Conservation (phyloP, 2,888 invertebrate species). For the Julus scandinavius region DNA sequence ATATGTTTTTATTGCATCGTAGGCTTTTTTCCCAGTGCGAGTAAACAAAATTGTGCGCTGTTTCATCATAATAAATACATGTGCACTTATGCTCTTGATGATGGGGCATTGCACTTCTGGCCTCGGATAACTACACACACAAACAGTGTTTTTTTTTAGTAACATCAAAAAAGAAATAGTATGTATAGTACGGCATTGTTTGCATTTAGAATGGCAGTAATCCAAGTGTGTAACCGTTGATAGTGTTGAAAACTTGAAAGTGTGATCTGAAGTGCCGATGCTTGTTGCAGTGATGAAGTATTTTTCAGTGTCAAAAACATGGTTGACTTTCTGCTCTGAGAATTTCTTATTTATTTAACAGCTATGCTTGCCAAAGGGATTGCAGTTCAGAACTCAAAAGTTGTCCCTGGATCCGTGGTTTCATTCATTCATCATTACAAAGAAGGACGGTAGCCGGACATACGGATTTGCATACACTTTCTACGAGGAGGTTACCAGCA, state of each 20-base stretch:
- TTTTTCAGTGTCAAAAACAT: no score
- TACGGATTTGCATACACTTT: constrained; percentile 96
- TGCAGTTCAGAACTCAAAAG: constrained; percentile 94
- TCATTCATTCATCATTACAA: constrained; percentile 96
- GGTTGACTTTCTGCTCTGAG: background rate
- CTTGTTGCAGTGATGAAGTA: no score
- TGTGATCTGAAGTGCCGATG: no score
- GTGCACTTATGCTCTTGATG: background rate
- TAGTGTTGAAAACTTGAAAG: no score
- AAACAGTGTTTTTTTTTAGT: background rate
- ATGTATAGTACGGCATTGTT: background rate
- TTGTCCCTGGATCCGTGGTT: constrained; percentile 85
- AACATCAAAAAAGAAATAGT: background rate
- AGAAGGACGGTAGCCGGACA: constrained; percentile 93
- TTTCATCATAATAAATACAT: background rate
- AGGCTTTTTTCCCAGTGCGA: background rate
- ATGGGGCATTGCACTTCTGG: background rate
- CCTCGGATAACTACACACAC: background rate
- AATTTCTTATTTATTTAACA: constrained; percentile 67
- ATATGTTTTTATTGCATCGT: background rate
- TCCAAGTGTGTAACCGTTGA: no score
- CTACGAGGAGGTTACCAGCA: constrained; percentile 93
- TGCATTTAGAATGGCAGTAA: no score
- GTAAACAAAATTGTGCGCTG: background rate
- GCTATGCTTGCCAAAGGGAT: constrained; percentile 94